Base-by-base conservation (phyloP, 2,888 invertebrate genomes). In the Nymphalis c-album region DNA sequence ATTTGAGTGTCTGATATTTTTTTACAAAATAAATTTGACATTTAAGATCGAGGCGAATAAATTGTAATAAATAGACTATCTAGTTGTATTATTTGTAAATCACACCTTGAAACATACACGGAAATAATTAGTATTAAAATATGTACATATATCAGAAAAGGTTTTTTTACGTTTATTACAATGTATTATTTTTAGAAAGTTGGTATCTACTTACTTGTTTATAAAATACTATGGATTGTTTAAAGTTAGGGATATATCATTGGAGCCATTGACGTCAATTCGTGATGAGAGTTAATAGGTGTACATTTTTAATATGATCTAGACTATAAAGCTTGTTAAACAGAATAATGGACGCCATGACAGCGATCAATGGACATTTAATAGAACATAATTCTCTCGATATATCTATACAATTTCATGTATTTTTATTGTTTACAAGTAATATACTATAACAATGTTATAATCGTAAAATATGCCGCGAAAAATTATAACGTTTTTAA, bases 201-300 rank as follows among this genome's bases (percentile, higher is more conserved):
- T 4, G 13, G 13, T 40, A 40, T 8, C 13, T 40, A 40, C 40
- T 4, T 40, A 40, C 40, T 4, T 40, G 40, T 40, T 13, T 40
- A 40, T 48, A n/a, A n/a, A 40, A 57, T 40, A 40, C 40, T 13
- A 40, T 3, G 40, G 18, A 57, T 35, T 3, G 31, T 55, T 57
- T 18, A 18, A 13, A 13, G n/a, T 58, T 50, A 46, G 47, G 57
- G 64, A 45, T 35, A 78, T 76, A 31, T 75, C 68, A 78, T 76
- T 79, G 77, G 75, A 70, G 75, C 73, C 72, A 82, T 81, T 90
- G 89, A 88, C 88, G 88, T 90, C 90, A 89, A 77, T 68, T 60
- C 64, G 69, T 78, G 77, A 84, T 84, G 79, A 74, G 69, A 82
- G 82, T 84, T 81, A 85, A 86, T 77, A 81, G 74, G 81, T 77